Base-by-base conservation (phyloP, 2,888 invertebrate species). In the Atherix ibis region DNA sequence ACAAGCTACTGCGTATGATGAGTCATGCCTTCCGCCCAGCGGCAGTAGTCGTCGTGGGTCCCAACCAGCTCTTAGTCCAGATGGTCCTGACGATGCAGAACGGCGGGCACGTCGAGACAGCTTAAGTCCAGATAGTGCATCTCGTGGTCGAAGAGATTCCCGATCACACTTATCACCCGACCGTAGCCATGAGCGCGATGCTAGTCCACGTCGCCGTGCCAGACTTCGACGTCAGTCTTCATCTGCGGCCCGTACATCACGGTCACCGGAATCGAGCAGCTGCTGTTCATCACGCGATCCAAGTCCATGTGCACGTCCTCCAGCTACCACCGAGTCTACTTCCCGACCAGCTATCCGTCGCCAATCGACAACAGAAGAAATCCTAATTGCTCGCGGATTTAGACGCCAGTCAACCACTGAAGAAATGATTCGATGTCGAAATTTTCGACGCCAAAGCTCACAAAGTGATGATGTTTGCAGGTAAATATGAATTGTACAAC, bases 281-380 rank as follows among this genome's bases (percentile, higher is more conserved):
- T 87, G 88, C 56, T 77, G 77, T 10, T 87, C 87, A 5, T 62
- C 62, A 1, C 49, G 88, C 34, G 88, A 88, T 53, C 85, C 83
- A 2, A 85, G 85, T 50, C 89, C 88, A 0, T 78, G 82, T 46
- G 71, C 70, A 8, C 56, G 74, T 5, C 65, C 69, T 18, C 65
- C 63, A 1, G 54, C 70, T 47, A 49, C 67, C 44, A 50, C 58
- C 1, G 49, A 67, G 37, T 70, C 69, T 27, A 66, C 67, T 4
- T 69, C 76, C 47, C 66, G 79, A 25, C 82, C 84, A 6, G 73
- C 80, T 45, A 82, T 85, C 39, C 66, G 88, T 38, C 67, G 88
- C 38, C 88, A 88, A 62, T 87, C 87, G 18, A 88, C 88, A 10
- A 89, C 88, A 1, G 87, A 88, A 55, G 89, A 89, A 60, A 89